Conservation (phyloP, 2,113 vertebrate genomes). For the Antigone vipio region DNA sequence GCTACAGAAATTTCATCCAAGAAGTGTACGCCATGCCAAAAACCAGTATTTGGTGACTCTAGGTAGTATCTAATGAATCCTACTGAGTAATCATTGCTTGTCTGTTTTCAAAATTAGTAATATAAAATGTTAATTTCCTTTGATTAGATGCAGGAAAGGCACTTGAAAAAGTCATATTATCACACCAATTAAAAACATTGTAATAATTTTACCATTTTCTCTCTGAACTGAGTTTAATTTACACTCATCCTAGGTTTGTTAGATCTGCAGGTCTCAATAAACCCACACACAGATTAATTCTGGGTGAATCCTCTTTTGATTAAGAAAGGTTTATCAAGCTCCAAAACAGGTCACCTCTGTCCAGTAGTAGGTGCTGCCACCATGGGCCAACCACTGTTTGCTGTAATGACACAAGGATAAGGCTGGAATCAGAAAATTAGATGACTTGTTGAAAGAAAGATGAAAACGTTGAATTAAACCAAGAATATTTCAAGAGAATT, state of each 20-base stretch:
- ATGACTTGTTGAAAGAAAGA: background rate
- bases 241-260: background rate
- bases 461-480: background rate
- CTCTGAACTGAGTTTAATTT: background rate
- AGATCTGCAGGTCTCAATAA: background rate
- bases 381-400: background rate
- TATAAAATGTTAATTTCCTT: background rate
- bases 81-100: background rate
- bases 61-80: background rate
- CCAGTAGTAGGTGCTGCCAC: background rate
- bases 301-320: background rate
- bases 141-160: background rate
- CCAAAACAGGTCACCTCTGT: background rate
- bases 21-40: background rate
- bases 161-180: background rate
- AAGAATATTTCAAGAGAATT: background rate
- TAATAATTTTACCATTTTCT: background rate
- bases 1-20: background rate
- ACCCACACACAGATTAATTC: background rate
- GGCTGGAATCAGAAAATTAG: background rate
- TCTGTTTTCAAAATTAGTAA: background rate
- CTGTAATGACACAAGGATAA: background rate
- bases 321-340: background rate
- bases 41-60: background rate
- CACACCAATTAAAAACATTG: background rate